Percentiles rank a stretch among this genome's conserved stretches.
These are phyloP conservation scores for Ethmia dodecea DNA, from an alignment of 2,888 invertebrate genomes.

Conservation along the genomic window DNA sequence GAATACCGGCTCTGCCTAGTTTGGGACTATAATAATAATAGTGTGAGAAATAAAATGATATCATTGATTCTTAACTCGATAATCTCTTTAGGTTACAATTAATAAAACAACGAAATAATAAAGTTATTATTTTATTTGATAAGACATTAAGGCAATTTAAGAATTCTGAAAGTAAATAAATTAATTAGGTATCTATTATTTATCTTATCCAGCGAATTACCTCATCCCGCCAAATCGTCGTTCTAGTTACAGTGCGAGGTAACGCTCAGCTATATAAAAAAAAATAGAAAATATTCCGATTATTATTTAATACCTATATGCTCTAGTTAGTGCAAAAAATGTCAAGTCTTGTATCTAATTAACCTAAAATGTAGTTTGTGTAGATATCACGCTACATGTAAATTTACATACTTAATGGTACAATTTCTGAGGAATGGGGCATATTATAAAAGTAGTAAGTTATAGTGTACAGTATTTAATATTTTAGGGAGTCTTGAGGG, in stretches of 20 bases:
- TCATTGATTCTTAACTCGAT: no score
- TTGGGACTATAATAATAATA: no score
- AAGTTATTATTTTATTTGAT: slow-evolving; percentile 71
- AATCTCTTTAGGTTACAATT: no score
- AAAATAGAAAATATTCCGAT: slow-evolving; percentile 36
- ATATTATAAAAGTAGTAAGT: no score
- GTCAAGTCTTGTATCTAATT: slow-evolving; percentile 45
- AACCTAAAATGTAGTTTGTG: slow-evolving; percentile 47
- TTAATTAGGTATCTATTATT: slow-evolving; percentile 50
- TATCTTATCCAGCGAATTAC: slow-evolving; percentile 49
- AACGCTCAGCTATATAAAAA: slow-evolving; percentile 36
- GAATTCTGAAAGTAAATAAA: slow-evolving; percentile 66
- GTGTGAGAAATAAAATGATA: no score
- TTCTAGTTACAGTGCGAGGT: slow-evolving; percentile 29
- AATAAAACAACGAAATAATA: slow-evolving; percentile 29
- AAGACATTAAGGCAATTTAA: slow-evolving; percentile 69
- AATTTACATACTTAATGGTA: no score
- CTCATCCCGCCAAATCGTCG: slow-evolving; percentile 52
- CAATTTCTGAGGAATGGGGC: slow-evolving; percentile 15
- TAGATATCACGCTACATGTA: slow-evolving; percentile 28
- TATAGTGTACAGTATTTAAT: no score
- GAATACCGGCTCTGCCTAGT: no score
- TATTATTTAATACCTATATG: slow-evolving; percentile 24
- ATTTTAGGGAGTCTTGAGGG: no score
- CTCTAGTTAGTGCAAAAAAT: slow-evolving; percentile 46